These are phyloP conservation scores for Aphelocoma coerulescens DNA, from an alignment of 2,113 vertebrate genomes.

Conservation along the genomic window DNA sequence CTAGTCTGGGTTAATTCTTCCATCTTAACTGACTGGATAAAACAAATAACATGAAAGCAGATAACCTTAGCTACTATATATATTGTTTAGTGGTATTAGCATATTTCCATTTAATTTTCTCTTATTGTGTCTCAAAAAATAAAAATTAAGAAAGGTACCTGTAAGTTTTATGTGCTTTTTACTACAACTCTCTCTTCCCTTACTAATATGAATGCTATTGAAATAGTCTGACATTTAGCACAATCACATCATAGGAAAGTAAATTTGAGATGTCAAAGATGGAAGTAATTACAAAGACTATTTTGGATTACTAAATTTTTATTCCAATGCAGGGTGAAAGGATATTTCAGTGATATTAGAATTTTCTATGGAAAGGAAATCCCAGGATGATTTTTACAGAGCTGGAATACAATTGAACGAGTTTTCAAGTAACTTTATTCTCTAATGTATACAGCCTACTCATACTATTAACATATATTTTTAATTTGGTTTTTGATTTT, in stretches of 20 bases:
- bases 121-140: background rate
- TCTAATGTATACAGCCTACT: background rate
- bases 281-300: background rate
- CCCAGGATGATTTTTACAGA: background rate
- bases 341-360: background rate
- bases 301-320: background rate
- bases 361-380: background rate
- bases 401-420: background rate
- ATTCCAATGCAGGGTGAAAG: background rate
- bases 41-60: background rate
- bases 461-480: background rate
- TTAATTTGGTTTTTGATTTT: background rate
- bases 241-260: background rate
- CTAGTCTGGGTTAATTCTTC: background rate
- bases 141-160: background rate
- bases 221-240: background rate
- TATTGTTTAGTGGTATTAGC: accelerated
- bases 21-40: background rate
- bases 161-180: background rate
- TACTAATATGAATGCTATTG: background rate
- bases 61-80: background rate
- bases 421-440: background rate
- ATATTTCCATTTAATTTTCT: background rate
- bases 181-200: background rate
- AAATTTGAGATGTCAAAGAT: background rate